Evolutionary conservation across 2,113 vertebrate genomes (phyloP).

Genomic region (Vidua chalybeata): DNA sequence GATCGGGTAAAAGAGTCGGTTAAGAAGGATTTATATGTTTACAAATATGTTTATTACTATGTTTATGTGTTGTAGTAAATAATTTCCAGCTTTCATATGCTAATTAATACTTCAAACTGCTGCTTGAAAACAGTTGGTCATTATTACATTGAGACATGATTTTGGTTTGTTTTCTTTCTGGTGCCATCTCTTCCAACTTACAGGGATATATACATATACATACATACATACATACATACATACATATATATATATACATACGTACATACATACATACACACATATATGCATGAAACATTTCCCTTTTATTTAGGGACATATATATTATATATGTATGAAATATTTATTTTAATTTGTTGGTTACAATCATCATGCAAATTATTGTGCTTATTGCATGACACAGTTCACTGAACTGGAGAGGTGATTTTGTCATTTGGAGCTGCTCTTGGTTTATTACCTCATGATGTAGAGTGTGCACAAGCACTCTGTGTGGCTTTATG

Average conservation of each 20-base stretch:
- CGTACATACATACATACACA: background rate
- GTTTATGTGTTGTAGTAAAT: background rate
- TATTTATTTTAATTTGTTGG: background rate
- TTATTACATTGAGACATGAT: fast-evolving
- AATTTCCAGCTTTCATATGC: background rate
- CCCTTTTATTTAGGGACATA: too few species aligned
- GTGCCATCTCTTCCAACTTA: background rate
- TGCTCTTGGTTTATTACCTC: background rate
- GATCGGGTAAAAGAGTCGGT: background rate
- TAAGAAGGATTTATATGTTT: background rate
- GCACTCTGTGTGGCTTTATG: background rate
- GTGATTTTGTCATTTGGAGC: background rate
- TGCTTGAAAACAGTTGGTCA: background rate
- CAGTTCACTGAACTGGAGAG: background rate
- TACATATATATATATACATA: background rate
- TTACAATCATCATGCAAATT: background rate
- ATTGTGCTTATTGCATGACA: background rate
- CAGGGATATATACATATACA: background rate
- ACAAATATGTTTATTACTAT: background rate
- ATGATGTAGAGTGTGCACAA: background rate
- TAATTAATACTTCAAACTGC: background rate
- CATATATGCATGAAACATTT: too few species aligned
- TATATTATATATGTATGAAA: background rate
- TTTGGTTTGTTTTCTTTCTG: background rate
- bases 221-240: background rate